phyloP scores from a whole-genome alignment of 2,797 vertebrate species.

The Sebastes taczanowskii region DNA sequence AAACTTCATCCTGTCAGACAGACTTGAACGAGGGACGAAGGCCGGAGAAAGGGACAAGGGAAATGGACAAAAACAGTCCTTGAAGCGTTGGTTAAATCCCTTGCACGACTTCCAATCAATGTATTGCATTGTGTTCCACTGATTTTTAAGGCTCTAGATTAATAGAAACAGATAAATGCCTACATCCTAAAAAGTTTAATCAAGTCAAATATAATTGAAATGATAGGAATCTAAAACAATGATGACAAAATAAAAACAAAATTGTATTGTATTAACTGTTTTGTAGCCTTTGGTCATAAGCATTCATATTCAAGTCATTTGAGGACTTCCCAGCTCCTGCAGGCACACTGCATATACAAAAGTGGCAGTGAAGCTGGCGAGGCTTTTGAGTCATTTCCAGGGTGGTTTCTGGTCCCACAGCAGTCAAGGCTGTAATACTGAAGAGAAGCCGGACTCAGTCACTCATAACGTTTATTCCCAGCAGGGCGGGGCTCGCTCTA shows the following conservation, averaged over 20 bases:
- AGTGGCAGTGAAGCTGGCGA: constrained; percentile 51
- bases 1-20: neutral
- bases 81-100: neutral
- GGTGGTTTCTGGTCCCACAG: constrained; percentile 61
- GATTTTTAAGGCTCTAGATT: neutral
- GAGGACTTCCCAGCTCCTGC: constrained; percentile 28
- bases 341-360: constrained; percentile 49
- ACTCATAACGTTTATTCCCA: constrained; percentile 56
- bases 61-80: neutral
- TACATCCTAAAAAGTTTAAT: neutral
- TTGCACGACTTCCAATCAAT: neutral
- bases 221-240: neutral
- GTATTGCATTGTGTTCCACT: too few species aligned
- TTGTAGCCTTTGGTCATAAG: neutral
- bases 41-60: neutral
- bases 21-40: neutral
- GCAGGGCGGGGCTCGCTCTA: constrained; percentile 57
- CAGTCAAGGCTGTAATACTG: constrained; percentile 44
- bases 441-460: constrained; percentile 31
- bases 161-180: neutral
- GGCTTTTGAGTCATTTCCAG: constrained; percentile 58
- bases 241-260: neutral
- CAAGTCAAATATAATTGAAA: neutral
- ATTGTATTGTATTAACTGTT: neutral
- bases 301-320: neutral